Evolutionary conservation across 2,797 vertebrate genomes (phyloP).

Genomic region (Silurus aristotelis): DNA sequence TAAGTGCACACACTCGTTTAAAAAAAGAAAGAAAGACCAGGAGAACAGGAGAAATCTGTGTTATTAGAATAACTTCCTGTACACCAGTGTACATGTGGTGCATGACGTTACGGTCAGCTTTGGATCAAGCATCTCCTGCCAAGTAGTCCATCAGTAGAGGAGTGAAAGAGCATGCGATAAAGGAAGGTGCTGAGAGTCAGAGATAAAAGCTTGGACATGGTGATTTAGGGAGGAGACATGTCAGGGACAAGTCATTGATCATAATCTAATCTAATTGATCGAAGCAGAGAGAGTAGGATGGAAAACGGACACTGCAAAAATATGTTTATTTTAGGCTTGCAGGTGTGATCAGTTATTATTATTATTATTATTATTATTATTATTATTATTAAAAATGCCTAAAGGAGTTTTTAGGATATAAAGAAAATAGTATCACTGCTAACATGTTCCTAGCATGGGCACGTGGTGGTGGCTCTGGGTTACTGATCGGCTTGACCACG

Average conservation of each 20-base stretch:
- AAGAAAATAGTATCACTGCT: not conserved
- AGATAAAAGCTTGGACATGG: conserved; percentile 35
- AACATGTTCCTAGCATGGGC: not conserved
- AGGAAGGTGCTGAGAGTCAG: conserved; percentile 35
- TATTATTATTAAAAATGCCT: too few relatives aligned
- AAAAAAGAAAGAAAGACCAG: not conserved
- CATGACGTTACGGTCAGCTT: conserved; percentile 51
- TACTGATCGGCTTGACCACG: too few relatives aligned
- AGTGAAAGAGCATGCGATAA: conserved; percentile 32
- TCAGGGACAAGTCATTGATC: conserved; percentile 44
- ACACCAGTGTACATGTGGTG: not conserved
- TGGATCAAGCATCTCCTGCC: conserved; percentile 38
- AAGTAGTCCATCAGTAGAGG: conserved; percentile 49
- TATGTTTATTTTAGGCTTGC: not conserved
- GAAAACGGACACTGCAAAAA: not conserved
- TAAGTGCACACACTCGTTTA: not conserved
- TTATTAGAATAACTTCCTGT: not conserved
- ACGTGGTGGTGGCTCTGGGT: too few relatives aligned
- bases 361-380: too few relatives aligned
- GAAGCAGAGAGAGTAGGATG: conserved; percentile 13
- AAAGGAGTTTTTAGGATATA: too few relatives aligned
- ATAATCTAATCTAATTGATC: conserved; percentile 57
- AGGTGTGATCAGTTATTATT: too few relatives aligned
- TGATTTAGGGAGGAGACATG: conserved; percentile 46
- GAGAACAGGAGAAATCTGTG: not conserved